These are phyloP conservation scores for Phylloscopus collybita DNA, from an alignment of 2,797 vertebrate genomes.

Conservation along the genomic window DNA sequence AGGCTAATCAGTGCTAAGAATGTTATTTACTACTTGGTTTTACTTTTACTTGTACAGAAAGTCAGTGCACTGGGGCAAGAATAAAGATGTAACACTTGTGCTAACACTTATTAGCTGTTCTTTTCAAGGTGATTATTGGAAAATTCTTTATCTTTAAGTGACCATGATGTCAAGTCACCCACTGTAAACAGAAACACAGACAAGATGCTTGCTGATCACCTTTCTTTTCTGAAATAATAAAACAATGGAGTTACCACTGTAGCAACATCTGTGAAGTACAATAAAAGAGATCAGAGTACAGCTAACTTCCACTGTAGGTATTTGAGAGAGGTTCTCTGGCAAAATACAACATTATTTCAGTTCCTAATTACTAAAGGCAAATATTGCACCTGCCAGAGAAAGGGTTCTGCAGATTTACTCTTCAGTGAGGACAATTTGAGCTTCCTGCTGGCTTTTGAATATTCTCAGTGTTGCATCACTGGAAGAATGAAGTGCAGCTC, in stretches of 20 bases:
- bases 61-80: neutral
- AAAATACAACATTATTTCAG: neutral
- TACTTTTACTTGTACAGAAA: neutral
- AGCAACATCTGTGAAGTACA: neutral
- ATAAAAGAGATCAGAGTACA: neutral
- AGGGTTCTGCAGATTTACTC: neutral
- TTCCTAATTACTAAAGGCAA: neutral
- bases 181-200: neutral
- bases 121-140: neutral
- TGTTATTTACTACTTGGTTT: neutral
- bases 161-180: neutral
- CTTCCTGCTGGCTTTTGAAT: neutral
- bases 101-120: neutral
- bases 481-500: neutral
- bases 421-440: neutral
- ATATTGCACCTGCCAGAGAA: neutral
- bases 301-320: rapidly evolving
- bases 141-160: neutral
- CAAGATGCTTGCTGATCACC: neutral
- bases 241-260: neutral
- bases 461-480: neutral
- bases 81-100: neutral
- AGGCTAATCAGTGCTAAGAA: neutral
- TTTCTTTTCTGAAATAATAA: neutral
- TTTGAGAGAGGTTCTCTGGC: neutral